phyloP scores from a whole-genome alignment of 2,888 invertebrate genomes.

The Synergus laeviventris region DNA sequence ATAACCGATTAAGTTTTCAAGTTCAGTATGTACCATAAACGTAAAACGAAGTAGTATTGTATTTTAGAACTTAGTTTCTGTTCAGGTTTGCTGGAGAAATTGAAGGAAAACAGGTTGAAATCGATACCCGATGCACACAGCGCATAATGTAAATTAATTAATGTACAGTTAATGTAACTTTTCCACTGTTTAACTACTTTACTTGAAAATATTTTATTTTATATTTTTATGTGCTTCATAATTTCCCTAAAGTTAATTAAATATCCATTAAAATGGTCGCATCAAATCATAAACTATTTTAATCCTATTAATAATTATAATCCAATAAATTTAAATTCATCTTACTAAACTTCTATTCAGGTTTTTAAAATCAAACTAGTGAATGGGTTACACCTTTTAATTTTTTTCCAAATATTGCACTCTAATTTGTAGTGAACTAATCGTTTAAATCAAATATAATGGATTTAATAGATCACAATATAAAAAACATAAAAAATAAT shows the following conservation, averaged over 20 bases:
- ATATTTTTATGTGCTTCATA: not conserved
- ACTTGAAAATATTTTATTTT: not conserved
- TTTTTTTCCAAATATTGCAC: not conserved
- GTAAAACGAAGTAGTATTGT: conserved; percentile 2
- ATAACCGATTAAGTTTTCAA: not conserved
- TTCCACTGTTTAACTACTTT: conserved; percentile 5
- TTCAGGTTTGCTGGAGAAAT: conserved; percentile 37
- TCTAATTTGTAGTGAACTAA: not conserved
- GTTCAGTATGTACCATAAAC: not conserved
- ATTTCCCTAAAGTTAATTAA: not conserved
- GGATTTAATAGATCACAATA: not conserved
- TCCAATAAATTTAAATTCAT: not conserved
- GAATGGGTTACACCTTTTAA: not conserved
- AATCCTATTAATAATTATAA: not conserved
- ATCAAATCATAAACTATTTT: not conserved
- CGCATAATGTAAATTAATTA: conserved; percentile 29
- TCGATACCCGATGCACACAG: conserved; percentile 32
- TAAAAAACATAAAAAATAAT: not conserved
- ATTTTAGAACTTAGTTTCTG: conserved; percentile 28
- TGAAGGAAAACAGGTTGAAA: conserved; percentile 39
- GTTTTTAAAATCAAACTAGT: not conserved
- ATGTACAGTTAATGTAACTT: conserved; percentile 22
- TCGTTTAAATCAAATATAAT: not conserved
- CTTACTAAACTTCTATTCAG: not conserved
- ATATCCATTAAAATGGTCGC: not conserved